These are phyloP conservation scores for Harpagifer antarcticus DNA, from an alignment of 2,797 vertebrate genomes.

Conservation along the genomic window DNA sequence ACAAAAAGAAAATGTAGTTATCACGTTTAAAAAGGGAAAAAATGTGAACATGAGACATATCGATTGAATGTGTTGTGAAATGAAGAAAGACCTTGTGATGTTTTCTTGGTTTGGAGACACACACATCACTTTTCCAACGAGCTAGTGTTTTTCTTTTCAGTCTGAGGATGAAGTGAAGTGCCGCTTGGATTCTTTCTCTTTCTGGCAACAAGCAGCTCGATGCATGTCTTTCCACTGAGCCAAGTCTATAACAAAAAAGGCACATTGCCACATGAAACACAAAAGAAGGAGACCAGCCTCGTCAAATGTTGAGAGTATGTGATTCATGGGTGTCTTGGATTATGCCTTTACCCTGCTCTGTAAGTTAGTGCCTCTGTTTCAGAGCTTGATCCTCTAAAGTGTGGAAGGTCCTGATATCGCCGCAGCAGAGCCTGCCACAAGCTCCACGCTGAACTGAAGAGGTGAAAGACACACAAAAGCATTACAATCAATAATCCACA, in stretches of 20 bases:
- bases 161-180: constrained; percentile 62
- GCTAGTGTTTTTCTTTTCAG: constrained; percentile 77
- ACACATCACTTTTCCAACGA: constrained; percentile 82
- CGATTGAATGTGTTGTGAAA: not conserved
- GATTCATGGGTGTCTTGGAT: not conserved
- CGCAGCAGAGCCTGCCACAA: constrained; percentile 74
- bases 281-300: not conserved
- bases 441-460: constrained; percentile 73
- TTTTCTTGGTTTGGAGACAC: constrained; percentile 75
- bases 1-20: not conserved
- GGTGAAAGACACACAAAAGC: not conserved
- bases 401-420: constrained; percentile 37
- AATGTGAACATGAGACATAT: not conserved
- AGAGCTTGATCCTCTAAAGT: constrained; percentile 71
- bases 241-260: constrained; percentile 83
- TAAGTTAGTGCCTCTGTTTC: constrained; percentile 74
- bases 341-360: constrained; percentile 83
- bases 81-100: constrained; percentile 66
- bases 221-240: constrained; percentile 86
- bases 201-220: constrained; percentile 65
- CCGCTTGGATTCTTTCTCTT: constrained; percentile 77
- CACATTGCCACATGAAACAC: constrained; percentile 1
- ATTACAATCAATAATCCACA: not conserved
- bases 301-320: not conserved
- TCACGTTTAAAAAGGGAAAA: not conserved